Percentiles rank a stretch among this genome's conserved stretches.
phyloP scores from a whole-genome alignment of 1,140 invertebrate species.

The Nephila pilipes region DNA sequence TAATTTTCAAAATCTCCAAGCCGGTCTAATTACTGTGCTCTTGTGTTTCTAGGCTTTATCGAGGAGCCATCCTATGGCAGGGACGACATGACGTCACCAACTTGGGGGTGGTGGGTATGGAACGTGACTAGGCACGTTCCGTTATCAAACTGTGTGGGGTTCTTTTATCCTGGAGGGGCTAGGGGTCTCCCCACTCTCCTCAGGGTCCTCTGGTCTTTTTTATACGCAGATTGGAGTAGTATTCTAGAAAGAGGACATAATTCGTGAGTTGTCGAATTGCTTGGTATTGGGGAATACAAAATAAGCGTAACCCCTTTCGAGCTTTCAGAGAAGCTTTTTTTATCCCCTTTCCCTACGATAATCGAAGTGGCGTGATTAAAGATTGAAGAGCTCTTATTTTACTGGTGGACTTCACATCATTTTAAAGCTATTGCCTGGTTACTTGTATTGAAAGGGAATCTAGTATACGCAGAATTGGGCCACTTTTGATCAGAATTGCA shows the following conservation, averaged over 20 bases:
- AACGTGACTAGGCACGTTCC: conserved; percentile 32
- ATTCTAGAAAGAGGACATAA: conserved; percentile 42
- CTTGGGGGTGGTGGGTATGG: background rate
- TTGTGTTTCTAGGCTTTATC: background rate
- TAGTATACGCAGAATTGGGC: no score
- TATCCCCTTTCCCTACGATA: background rate
- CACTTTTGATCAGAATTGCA: no score
- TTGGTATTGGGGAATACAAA: background rate
- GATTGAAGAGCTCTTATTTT: background rate
- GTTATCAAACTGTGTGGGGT: conserved; percentile 42
- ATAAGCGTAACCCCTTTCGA: conserved; percentile 34
- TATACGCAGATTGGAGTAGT: background rate
- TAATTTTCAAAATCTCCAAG: conserved; percentile 42
- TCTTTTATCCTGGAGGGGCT: background rate
- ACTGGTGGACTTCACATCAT: background rate
- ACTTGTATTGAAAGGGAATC: background rate
- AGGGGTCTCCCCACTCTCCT: conserved; percentile 23
- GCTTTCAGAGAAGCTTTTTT: background rate
- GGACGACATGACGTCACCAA: conserved; percentile 32
- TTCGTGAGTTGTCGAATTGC: conserved; percentile 43
- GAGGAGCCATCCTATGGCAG: background rate
- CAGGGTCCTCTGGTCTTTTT: conserved; percentile 31
- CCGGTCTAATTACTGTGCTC: conserved; percentile 28
- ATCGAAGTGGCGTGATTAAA: conserved; percentile 41
- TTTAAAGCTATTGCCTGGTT: background rate